Evolutionary conservation across 2,113 vertebrate genomes (phyloP), one percentile per base, ranked within the genome.

Genomic region (Cyanoramphus novaezelandiae): DNA sequence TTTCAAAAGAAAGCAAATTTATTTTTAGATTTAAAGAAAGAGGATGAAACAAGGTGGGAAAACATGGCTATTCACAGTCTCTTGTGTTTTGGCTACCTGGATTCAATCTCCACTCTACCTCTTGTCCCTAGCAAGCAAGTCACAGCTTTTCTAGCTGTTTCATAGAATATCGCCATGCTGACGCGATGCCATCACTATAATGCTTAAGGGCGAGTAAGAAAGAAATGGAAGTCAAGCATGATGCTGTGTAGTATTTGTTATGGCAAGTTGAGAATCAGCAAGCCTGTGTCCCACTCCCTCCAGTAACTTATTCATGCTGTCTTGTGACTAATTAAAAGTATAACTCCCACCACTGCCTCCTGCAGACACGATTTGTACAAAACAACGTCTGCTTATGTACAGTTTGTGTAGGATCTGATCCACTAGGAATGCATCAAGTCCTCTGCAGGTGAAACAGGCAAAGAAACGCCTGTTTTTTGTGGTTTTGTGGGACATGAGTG

Each of bases 301-400:
- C 60, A 84, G 23, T 37, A 83, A 46, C 7, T 63, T 82, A 68
- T 53, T 92, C 64, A 84, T 6, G 1, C 60, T 75, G 24, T 67
- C 72, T 89, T 63, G 33, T 91, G 84, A 64, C 50, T 83, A 3
- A 78, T 84, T 75, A 57, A 44, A 84, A 86, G 28, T 13, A 29
- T 52, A 78, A 78, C 62, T 94, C 84, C 50, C 50, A 94, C 43
- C 37, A 33, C 50, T 94, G 81, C 50, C 87, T 97, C 68, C 69
- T 84, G 92, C 87, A 84, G 90, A 84, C 25, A 77, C 10, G 18
- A 63, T 71, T 67, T 70, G 11, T 81, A 94, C 46, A 89, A 89
- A 91, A 90, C 29, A 86, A 41, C 46, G 74, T 91, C 59, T 93
- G 59, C 59, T 88, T 33, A 44, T 49, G 37, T 53, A n/a, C 59